phyloP scores from a whole-genome alignment of 2,113 vertebrate genomes.

The Miniopterus natalensis region DNA sequence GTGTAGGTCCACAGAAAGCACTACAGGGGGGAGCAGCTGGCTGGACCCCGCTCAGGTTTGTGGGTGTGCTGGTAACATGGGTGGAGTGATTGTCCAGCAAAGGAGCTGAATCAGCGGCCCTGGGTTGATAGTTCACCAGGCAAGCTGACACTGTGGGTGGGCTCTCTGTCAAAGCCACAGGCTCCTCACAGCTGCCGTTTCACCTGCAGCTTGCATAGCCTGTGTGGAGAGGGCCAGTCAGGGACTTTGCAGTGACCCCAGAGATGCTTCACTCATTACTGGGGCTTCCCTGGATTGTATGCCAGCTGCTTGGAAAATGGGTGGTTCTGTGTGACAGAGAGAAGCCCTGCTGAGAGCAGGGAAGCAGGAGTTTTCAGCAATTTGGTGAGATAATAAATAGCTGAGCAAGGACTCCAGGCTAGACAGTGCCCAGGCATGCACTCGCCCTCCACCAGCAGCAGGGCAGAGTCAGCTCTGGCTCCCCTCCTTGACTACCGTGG shows the following conservation, averaged over 20 bases:
- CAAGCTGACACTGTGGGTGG: slow-evolving; percentile 85
- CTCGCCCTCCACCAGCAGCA: background rate
- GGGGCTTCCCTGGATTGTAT: slow-evolving; percentile 50
- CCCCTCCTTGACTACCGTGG: accelerated
- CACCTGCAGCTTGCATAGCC: slow-evolving; percentile 67
- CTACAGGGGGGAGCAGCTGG: background rate
- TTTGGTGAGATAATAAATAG: slow-evolving; percentile 65
- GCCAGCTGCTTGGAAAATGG: slow-evolving; percentile 76
- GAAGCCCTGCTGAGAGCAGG: slow-evolving; percentile 73
- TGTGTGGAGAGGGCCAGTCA: slow-evolving; percentile 68
- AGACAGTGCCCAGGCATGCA: background rate
- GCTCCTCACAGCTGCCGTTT: slow-evolving; percentile 84
- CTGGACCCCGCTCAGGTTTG: slow-evolving; percentile 63
- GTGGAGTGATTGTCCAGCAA: slow-evolving; percentile 75
- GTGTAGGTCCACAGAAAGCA: slow-evolving; percentile 82
- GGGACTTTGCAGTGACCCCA: slow-evolving; percentile 63
- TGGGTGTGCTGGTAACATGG: slow-evolving; percentile 79
- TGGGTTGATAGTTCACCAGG: slow-evolving; percentile 89
- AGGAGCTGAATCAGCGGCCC: slow-evolving; percentile 88
- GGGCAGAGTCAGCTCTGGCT: background rate
- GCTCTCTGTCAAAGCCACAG: slow-evolving; percentile 83
- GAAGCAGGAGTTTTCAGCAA: slow-evolving; percentile 72
- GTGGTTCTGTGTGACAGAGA: slow-evolving; percentile 80
- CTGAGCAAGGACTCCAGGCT: background rate
- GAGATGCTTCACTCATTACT: slow-evolving; percentile 70